These are phyloP conservation scores for Notarius quadriscutis DNA, from an alignment of 2,113 vertebrate genomes.

Conservation along the genomic window DNA sequence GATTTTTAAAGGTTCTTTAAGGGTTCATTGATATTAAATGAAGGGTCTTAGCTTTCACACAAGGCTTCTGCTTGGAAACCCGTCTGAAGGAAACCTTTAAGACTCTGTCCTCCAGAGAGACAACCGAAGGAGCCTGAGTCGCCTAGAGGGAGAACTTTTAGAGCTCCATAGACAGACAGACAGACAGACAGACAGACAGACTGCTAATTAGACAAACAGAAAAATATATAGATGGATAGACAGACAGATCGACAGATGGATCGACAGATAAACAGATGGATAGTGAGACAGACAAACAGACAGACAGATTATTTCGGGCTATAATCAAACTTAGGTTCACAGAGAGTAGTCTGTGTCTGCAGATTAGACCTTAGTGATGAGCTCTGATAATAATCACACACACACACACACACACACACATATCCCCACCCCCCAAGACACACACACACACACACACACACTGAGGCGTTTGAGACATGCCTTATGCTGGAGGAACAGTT, in stretches of 20 bases:
- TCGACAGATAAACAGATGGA: neutral
- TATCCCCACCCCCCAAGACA: neutral
- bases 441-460: slow-evolving; percentile 24
- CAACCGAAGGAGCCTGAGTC: neutral
- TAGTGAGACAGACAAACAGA: neutral
- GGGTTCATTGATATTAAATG: neutral
- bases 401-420: slow-evolving; percentile 6
- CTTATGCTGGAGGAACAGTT: slow-evolving; percentile 37
- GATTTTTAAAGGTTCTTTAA: neutral
- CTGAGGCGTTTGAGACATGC: slow-evolving; percentile 2
- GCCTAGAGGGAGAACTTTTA: neutral
- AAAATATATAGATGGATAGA: neutral
- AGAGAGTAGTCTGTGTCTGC: neutral
- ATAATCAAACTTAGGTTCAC: neutral
- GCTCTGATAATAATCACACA: neutral
- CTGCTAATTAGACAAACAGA: neutral
- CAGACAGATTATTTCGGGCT: neutral
- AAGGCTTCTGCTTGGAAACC: neutral
- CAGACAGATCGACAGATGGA: neutral
- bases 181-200: neutral
- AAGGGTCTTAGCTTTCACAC: neutral
- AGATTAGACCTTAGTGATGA: slow-evolving; percentile 15
- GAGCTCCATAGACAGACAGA: neutral
- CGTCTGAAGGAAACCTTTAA: neutral
- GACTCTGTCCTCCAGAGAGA: neutral